These are phyloP conservation scores for Brachymystax lenok DNA, from an alignment of 2,797 vertebrate species.

Conservation along the genomic window DNA sequence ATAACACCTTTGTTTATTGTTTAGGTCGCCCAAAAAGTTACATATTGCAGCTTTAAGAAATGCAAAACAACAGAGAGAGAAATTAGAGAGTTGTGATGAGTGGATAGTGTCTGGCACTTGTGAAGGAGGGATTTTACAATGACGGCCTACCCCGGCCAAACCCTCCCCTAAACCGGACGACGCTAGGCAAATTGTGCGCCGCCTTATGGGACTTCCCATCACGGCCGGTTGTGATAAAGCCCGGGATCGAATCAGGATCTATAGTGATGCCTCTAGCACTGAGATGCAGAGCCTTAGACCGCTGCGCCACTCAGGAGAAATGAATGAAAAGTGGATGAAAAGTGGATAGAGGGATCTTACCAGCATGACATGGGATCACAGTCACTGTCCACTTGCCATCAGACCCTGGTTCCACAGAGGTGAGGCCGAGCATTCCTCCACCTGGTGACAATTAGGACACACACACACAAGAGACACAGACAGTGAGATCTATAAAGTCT, in stretches of 20 bases:
- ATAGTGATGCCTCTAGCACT: too few species aligned
- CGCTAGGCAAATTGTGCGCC: too few species aligned
- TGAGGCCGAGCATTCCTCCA: conserved; percentile 82
- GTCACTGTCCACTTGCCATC: conserved; percentile 77
- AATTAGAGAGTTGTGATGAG: too few species aligned
- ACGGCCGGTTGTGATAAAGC: too few species aligned
- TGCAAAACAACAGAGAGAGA: not conserved
- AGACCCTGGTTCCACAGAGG: conserved; percentile 72
- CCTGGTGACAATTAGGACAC: conserved; percentile 72
- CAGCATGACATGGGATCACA: conserved; percentile 88
- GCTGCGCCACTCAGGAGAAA: not conserved
- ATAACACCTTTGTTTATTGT: too few species aligned
- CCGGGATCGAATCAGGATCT: too few species aligned
- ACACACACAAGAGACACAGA: conserved; percentile 5
- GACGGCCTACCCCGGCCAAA: too few species aligned
- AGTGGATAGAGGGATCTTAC: conserved; percentile 63
- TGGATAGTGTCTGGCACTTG: not conserved
- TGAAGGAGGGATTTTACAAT: not conserved
- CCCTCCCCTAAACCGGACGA: too few species aligned
- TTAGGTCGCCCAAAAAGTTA: too few species aligned
- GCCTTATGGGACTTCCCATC: too few species aligned
- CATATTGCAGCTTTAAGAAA: not conserved
- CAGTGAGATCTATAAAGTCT: not conserved
- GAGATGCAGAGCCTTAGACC: too few species aligned
- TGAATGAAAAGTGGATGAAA: not conserved